phyloP scores from a whole-genome alignment of 2,797 vertebrate species.

The Eulemur mongoz region DNA sequence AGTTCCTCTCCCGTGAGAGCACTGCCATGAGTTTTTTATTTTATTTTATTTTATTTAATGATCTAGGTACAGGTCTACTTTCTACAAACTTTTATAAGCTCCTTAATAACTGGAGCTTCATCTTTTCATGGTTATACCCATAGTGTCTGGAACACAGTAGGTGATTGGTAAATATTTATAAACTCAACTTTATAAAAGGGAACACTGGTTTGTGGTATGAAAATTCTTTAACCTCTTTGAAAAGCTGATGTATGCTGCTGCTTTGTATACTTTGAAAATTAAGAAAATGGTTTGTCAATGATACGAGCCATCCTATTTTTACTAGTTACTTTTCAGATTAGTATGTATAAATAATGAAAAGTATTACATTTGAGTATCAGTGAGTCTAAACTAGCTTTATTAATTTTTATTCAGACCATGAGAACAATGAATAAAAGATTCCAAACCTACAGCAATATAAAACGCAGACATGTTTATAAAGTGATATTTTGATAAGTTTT shows the following conservation, averaged over 20 bases:
- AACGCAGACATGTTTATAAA: not conserved
- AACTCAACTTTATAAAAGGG: not conserved
- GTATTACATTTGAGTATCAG: not conserved
- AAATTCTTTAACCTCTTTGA: not conserved
- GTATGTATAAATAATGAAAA: not conserved
- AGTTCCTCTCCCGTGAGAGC: not conserved
- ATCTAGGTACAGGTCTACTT: not conserved
- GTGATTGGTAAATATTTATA: not conserved
- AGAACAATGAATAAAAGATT: conserved; percentile 25
- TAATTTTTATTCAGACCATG: not conserved
- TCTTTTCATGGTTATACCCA: not conserved
- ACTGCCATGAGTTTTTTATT: not conserved
- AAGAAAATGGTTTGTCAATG: not conserved
- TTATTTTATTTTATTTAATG: not conserved
- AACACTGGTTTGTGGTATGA: not conserved
- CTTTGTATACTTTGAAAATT: not conserved
- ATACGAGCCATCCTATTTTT: not conserved
- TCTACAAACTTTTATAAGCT: not conserved
- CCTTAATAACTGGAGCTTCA: not conserved
- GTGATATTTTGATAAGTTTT: conserved; percentile 53
- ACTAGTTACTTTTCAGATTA: conserved; percentile 17
- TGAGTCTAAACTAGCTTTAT: not conserved
- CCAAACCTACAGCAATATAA: not conserved
- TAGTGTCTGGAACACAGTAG: not conserved
- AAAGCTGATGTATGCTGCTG: not conserved